These are phyloP conservation scores for Glaucidium brasilianum DNA, from an alignment of 2,113 vertebrate genomes.

Conservation along the genomic window DNA sequence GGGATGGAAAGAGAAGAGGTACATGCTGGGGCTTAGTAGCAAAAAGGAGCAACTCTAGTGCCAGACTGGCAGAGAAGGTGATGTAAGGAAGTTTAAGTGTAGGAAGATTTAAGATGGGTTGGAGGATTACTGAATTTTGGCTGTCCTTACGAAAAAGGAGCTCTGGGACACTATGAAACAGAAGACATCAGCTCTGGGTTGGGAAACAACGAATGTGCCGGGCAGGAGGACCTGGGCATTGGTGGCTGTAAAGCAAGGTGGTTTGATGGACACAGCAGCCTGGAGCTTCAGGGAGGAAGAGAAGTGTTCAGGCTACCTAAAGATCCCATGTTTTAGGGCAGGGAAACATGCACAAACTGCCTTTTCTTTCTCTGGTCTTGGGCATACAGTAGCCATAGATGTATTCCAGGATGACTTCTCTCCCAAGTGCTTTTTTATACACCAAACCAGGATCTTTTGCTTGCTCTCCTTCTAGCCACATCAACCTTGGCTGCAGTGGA, in stretches of 20 bases:
- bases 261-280: not conserved
- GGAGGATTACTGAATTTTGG: not conserved
- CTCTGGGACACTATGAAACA: not conserved
- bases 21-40: not conserved
- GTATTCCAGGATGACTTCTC: not conserved
- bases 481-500: not conserved
- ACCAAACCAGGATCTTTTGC: not conserved
- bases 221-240: not conserved
- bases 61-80: not conserved
- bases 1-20: not conserved
- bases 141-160: not conserved
- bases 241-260: not conserved
- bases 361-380: not conserved
- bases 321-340: not conserved
- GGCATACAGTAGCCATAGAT: fast-evolving
- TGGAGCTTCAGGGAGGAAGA: not conserved
- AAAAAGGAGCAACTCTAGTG: not conserved
- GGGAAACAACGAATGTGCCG: not conserved
- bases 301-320: not conserved
- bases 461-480: not conserved
- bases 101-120: not conserved
- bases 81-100: not conserved
- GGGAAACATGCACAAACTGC: not conserved
- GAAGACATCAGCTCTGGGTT: not conserved
- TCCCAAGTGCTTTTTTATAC: not conserved